These are phyloP conservation scores for Caradrina clavipalpis DNA, from an alignment of 2,888 invertebrate genomes.

Conservation along the genomic window DNA sequence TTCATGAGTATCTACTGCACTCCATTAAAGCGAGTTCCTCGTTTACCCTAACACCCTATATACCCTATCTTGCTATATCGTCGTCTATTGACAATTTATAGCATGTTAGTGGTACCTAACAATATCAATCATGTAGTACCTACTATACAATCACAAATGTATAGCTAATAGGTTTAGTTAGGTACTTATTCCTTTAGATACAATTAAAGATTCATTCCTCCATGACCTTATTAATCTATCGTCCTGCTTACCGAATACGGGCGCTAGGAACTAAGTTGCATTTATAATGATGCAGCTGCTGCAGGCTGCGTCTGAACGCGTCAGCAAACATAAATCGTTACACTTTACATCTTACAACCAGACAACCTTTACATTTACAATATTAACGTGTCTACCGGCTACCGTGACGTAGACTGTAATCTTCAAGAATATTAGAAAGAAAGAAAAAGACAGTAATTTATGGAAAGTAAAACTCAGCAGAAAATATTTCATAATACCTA, in stretches of 20 bases:
- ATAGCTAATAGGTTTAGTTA: neutral
- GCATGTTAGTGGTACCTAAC: too few species aligned
- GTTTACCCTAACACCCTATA: too few species aligned
- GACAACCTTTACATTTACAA: constrained; percentile 58
- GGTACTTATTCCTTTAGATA: neutral
- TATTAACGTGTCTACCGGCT: constrained; percentile 38
- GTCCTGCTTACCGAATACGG: constrained; percentile 45
- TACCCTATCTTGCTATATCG: neutral
- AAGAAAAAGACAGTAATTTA: neutral
- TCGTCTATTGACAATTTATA: too few species aligned
- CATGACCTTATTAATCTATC: neutral
- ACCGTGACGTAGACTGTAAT: constrained; percentile 28
- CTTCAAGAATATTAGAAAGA: constrained; percentile 31
- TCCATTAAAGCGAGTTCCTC: too few species aligned
- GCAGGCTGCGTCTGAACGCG: constrained; percentile 18
- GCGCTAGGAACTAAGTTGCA: constrained; percentile 32
- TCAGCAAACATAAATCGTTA: constrained; percentile 51
- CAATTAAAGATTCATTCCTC: neutral
- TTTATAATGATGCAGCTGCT: constrained; percentile 28
- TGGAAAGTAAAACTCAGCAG: too few species aligned
- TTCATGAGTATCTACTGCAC: too few species aligned
- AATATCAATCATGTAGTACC: too few species aligned
- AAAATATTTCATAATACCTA: too few species aligned
- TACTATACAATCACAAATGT: too few species aligned
- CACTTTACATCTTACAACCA: constrained; percentile 56